Base-by-base conservation (phyloP, 2,888 invertebrate genomes). In the Protula sp. region DNA sequence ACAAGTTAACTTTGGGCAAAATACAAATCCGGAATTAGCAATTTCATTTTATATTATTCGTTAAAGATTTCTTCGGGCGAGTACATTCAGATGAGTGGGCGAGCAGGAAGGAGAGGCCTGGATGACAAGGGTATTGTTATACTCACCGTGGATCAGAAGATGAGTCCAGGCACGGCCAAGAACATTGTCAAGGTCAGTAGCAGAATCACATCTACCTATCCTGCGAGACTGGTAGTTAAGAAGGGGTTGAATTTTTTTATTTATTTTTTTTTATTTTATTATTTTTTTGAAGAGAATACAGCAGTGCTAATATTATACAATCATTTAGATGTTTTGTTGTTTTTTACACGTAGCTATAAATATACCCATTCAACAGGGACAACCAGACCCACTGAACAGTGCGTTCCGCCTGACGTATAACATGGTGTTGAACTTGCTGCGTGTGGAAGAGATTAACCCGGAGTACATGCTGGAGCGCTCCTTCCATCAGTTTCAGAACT, bases 341-440 rank as follows among this genome's bases (percentile, higher is more conserved):
- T n/a, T n/a, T n/a, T n/a, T n/a, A n/a, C n/a, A n/a, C n/a, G n/a
- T n/a, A n/a, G n/a, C n/a, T n/a, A n/a, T n/a, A n/a, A n/a, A n/a
- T n/a, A n/a, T n/a, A n/a, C n/a, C n/a, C n/a, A n/a, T n/a, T n/a
- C n/a, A n/a, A n/a, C 88, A 94, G 84, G 98, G 99, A 27, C 87
- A 88, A 73, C 90, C 99, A 0, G 99, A 99, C 83, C 91, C 95
- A 0, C 90, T 99, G 64, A 99, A 99, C 82, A 97, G 97, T 0
- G 98, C 99, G 0, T 99, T 99, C 83, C 98, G 99, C 82, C 85
- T 99, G 62, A 98, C 98, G 0, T 99, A 99, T 82, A 99, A 99
- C 80, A 99, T 99, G 99, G 97, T 99, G 2, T 82, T 95, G 59
- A 89, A 99, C 87, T 84, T 99, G 67, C 84, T 99, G 67, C 84